phyloP scores from a whole-genome alignment of 2,797 vertebrate species.

The Phataginus tricuspis region DNA sequence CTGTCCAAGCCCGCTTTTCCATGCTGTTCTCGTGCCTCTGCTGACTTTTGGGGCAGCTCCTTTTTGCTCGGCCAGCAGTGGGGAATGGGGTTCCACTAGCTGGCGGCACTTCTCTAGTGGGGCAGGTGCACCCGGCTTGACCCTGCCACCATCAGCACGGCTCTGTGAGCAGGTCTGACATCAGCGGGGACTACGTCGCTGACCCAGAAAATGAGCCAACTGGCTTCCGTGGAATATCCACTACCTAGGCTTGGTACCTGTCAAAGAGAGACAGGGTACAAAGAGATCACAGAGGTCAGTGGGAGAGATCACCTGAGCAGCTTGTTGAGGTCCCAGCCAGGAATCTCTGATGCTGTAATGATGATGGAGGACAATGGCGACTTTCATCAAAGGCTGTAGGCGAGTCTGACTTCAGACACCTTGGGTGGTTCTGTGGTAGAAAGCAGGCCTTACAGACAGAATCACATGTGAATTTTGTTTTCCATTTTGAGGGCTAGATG shows the following conservation, averaged over 20 bases:
- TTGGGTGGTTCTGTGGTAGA: background rate
- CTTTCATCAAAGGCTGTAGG: background rate
- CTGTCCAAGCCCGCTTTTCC: background rate
- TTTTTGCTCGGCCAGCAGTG: no score
- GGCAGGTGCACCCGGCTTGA: background rate
- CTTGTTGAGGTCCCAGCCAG: background rate
- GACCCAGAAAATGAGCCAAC: background rate
- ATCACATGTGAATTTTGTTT: background rate
- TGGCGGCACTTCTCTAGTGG: background rate
- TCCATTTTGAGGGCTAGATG: background rate
- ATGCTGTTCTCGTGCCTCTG: background rate
- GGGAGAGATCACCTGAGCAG: background rate
- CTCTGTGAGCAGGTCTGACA: background rate
- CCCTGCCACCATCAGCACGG: background rate
- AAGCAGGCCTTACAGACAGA: background rate
- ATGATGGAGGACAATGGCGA: background rate
- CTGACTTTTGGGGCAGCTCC: no score
- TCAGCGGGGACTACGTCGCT: background rate
- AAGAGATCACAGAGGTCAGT: background rate
- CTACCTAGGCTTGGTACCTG: no score
- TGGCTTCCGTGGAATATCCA: background rate
- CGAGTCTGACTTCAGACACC: background rate
- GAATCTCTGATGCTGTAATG: background rate
- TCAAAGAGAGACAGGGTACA: rapidly evolving
- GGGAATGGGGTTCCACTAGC: background rate